Percentiles rank a stretch among this genome's conserved stretches.
Conservation (phyloP, 1,140 invertebrate species). For the Stegodyphus mimosarum region DNA sequence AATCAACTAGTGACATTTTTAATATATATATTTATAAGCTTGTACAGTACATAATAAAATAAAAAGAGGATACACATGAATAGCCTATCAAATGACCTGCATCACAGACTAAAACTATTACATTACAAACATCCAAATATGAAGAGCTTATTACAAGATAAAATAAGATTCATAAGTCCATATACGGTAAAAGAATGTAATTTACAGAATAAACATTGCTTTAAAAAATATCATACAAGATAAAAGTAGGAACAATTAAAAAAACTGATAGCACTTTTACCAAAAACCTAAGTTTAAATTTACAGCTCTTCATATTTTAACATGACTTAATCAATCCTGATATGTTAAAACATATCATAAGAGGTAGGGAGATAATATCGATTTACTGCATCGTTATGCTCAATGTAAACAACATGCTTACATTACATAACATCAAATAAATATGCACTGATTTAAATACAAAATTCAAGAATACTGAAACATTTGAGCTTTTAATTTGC, state of each 20-base stretch:
- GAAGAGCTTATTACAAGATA: too few relatives aligned
- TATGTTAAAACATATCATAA: constrained; percentile 16
- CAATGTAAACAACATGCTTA: not conserved
- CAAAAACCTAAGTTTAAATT: too few relatives aligned
- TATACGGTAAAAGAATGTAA: too few relatives aligned
- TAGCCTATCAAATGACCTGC: too few relatives aligned
- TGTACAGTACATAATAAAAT: not conserved
- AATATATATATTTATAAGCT: not conserved
- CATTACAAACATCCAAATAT: too few relatives aligned
- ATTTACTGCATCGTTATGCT: constrained; percentile 1
- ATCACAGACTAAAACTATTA: too few relatives aligned
- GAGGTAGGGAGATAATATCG: constrained; percentile 37
- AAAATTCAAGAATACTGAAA: constrained; percentile 37
- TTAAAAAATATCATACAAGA: too few relatives aligned
- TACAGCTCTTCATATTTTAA: constrained; percentile 33
- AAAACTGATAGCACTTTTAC: too few relatives aligned
- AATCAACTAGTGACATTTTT: constrained; percentile 15
- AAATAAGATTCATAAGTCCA: too few relatives aligned
- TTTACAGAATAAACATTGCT: too few relatives aligned
- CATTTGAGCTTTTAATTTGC: constrained; percentile 13
- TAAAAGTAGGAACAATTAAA: not conserved
- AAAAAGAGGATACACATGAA: not conserved
- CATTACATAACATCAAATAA: constrained; percentile 39
- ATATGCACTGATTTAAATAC: constrained; percentile 20
- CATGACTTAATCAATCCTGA: constrained; percentile 1